These are phyloP conservation scores for Eidolon helvum DNA, from an alignment of 2,113 vertebrate genomes.

Conservation along the genomic window DNA sequence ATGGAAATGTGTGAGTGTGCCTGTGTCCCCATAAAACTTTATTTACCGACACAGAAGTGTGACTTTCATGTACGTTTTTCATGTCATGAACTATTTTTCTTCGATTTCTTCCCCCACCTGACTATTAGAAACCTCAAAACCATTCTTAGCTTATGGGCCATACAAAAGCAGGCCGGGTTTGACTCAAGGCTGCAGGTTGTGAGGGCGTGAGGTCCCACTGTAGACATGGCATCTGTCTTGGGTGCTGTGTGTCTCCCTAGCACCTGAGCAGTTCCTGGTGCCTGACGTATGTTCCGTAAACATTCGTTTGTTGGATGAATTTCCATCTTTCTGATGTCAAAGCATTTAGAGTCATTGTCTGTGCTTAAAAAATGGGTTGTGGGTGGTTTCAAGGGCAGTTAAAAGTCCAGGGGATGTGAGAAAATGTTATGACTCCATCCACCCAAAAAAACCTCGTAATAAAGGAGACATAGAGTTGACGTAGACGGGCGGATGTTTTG, in stretches of 20 bases:
- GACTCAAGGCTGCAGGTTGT: rapidly evolving
- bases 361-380: neutral
- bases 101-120: neutral
- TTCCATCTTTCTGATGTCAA: neutral
- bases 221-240: neutral
- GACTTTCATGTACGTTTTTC: neutral
- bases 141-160: neutral
- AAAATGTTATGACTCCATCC: neutral
- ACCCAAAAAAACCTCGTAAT: neutral
- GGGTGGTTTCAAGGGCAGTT: neutral
- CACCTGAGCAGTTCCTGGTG: neutral
- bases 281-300: neutral
- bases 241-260: no score
- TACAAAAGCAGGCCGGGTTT: neutral
- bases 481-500: rapidly evolving
- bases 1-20: no score
- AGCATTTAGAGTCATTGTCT: neutral
- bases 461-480: neutral
- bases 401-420: neutral
- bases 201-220: neutral
- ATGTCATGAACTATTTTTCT: neutral
- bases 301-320: neutral
- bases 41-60: neutral
- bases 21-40: neutral
- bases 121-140: neutral